A percentile compares a stretch with the other conserved stretches of the same genome.
Conservation (phyloP, 1,140 invertebrate genomes). For the Hycleus phaleratus region DNA sequence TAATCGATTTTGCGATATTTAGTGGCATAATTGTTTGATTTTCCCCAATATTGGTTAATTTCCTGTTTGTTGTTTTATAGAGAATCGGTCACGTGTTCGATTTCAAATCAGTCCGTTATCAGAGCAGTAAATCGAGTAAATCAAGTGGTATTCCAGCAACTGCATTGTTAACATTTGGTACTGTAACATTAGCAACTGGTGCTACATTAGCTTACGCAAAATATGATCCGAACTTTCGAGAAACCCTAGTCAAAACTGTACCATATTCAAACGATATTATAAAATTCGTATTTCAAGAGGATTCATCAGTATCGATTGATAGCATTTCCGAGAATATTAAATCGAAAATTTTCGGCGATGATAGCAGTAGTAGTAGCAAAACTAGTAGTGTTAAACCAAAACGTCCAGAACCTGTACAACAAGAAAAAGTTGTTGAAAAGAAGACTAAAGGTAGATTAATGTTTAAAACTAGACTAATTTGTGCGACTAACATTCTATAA, state of each 20-base stretch:
- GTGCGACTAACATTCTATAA: too few relatives aligned
- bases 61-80: too few relatives aligned
- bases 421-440: too few relatives aligned
- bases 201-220: constrained; percentile 59
- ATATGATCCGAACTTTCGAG: constrained; percentile 58
- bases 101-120: constrained; percentile 7
- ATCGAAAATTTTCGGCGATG: constrained; percentile 13
- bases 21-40: too few relatives aligned
- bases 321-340: constrained; percentile 2
- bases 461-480: too few relatives aligned
- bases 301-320: constrained; percentile 32
- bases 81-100: not conserved
- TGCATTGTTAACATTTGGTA: constrained; percentile 30
- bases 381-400: not conserved
- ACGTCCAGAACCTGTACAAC: not conserved
- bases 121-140: constrained; percentile 8
- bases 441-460: too few relatives aligned
- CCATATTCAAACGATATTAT: constrained; percentile 60
- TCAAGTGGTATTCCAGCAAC: constrained; percentile 18
- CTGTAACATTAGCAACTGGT: constrained; percentile 46
- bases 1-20: too few relatives aligned
- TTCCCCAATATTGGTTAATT: too few relatives aligned
- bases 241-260: constrained; percentile 54
- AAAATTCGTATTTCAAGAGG: constrained; percentile 59
- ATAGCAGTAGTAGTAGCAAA: not conserved